A percentile compares a stretch with the other conserved stretches of the same genome.
These are phyloP conservation scores for Patella caerulea DNA, from an alignment of 2,888 invertebrate species.

Conservation along the genomic window DNA sequence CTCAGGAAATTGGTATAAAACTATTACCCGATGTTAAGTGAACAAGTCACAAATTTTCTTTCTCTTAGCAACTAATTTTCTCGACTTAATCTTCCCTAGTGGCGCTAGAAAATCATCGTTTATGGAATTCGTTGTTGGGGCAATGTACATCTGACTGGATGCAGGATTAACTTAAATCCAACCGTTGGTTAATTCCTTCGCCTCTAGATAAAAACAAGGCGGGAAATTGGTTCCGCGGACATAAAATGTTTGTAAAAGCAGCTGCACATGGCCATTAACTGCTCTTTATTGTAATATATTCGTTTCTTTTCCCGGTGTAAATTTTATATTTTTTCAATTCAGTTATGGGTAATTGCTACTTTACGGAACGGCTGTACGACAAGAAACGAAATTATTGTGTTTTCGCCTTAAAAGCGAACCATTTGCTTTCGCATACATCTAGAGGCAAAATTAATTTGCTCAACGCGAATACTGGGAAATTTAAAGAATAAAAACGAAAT, in stretches of 20 bases:
- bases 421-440: neutral
- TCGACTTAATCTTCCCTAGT: slow-evolving; percentile 12
- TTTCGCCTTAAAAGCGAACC: neutral
- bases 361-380: neutral
- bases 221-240: neutral
- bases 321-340: neutral
- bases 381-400: neutral
- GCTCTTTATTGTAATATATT: neutral
- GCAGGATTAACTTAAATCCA: neutral
- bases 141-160: neutral
- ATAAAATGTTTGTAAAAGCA: neutral
- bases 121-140: neutral
- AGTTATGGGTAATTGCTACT: neutral
- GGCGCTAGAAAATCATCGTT: slow-evolving; percentile 13
- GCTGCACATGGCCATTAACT: neutral
- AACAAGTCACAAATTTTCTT: slow-evolving; percentile 16
- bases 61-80: slow-evolving; percentile 20
- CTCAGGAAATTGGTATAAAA: slow-evolving; percentile 47
- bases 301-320: neutral
- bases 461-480: no score
- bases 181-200: neutral
- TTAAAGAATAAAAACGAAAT: neutral
- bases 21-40: slow-evolving; percentile 39
- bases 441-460: slow-evolving; percentile 8
- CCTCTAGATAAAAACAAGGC: neutral